phyloP scores from a whole-genome alignment of 2,797 vertebrate species.

The Microtus obscurus region DNA sequence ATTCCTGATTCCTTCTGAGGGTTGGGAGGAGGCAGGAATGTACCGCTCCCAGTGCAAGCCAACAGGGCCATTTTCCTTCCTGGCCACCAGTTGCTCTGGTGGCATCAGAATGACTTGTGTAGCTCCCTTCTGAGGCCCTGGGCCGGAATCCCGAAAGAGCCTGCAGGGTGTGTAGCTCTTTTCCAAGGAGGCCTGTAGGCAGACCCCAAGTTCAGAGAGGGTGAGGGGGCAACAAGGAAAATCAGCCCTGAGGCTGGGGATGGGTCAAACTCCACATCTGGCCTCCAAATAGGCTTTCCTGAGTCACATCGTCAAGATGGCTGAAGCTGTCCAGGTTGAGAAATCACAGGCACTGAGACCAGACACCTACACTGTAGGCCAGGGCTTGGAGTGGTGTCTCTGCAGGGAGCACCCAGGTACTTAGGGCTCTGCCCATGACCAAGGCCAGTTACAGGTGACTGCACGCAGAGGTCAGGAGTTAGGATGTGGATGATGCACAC shows the following conservation, averaged over 20 bases:
- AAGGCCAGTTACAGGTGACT: not conserved
- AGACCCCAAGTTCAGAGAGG: constrained; percentile 7
- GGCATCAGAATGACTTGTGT: not conserved
- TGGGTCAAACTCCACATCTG: not conserved
- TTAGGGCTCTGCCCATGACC: not conserved
- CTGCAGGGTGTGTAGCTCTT: constrained; percentile 23
- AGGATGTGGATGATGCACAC: not conserved
- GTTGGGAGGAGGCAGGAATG: constrained; percentile 2
- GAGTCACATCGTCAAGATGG: constrained; percentile 41
- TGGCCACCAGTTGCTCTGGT: not conserved
- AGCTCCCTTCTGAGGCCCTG: not conserved
- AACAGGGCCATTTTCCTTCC: not conserved
- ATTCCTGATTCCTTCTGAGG: constrained; percentile 10
- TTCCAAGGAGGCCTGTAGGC: not conserved
- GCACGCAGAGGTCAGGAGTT: not conserved
- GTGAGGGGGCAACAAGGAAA: not conserved
- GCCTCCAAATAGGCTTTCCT: not conserved
- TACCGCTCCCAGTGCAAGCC: not conserved
- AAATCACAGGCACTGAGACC: not conserved
- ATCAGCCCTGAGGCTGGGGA: not conserved
- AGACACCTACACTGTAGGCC: not conserved
- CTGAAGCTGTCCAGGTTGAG: not conserved
- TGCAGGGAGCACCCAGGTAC: not conserved
- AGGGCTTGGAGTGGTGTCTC: constrained; percentile 15
- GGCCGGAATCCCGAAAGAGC: constrained; percentile 24